These are phyloP conservation scores for Anhinga rufa DNA, from an alignment of 2,113 vertebrate species.

Conservation along the genomic window DNA sequence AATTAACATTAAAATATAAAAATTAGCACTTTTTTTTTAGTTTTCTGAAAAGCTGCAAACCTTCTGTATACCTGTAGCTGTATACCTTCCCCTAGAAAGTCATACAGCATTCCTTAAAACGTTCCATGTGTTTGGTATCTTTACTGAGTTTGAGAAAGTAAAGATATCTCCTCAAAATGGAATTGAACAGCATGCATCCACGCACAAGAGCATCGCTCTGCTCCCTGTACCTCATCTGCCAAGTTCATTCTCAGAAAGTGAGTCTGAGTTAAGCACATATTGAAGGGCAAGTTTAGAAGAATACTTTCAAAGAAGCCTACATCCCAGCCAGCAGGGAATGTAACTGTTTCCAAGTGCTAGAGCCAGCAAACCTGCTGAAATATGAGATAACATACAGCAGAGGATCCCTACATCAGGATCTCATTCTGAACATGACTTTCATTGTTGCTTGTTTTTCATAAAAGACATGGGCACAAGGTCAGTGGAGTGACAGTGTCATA, in stretches of 20 bases:
- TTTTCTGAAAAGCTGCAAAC: background rate
- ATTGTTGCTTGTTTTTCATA: background rate
- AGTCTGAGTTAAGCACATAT: background rate
- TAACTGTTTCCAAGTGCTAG: background rate
- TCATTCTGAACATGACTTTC: background rate
- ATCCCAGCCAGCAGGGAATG: background rate
- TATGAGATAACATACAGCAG: slow-evolving; percentile 44
- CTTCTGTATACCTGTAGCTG: background rate
- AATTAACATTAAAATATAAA: background rate
- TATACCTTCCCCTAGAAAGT: background rate
- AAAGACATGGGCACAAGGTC: background rate
- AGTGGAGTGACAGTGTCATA: background rate
- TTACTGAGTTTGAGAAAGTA: background rate
- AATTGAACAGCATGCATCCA: background rate
- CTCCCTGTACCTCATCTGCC: background rate
- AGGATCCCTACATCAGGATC: background rate
- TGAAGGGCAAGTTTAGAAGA: background rate
- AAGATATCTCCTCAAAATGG: background rate
- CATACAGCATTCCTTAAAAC: background rate
- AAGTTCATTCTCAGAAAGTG: background rate
- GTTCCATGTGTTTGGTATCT: background rate
- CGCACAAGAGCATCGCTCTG: background rate
- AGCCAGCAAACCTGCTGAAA: slow-evolving; percentile 46
- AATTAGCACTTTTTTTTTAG: background rate
- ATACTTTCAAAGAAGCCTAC: background rate